phyloP scores from a whole-genome alignment of 2,113 vertebrate genomes.

The Polypterus senegalus region DNA sequence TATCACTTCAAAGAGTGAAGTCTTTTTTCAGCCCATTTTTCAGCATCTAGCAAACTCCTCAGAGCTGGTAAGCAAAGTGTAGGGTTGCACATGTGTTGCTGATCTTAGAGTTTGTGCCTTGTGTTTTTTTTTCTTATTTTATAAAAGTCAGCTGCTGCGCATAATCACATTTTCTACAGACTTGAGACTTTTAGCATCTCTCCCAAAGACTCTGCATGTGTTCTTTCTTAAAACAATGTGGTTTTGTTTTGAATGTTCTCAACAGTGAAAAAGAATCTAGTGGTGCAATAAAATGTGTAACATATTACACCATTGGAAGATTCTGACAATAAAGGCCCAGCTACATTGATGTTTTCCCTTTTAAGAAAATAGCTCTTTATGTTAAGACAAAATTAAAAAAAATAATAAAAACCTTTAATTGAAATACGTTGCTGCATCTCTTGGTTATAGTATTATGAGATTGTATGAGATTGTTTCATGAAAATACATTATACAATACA shows the following conservation, averaged over 20 bases:
- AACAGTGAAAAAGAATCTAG: constrained; percentile 16
- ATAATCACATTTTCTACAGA: constrained; percentile 32
- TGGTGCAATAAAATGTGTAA: background rate
- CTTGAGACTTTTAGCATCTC: constrained; percentile 21
- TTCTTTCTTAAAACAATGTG: constrained; percentile 27
- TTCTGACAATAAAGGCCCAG: constrained; percentile 6
- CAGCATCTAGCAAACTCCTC: no score
- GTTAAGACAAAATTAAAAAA: no score
- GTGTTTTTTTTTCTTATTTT: constrained; percentile 15
- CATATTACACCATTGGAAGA: constrained; percentile 1
- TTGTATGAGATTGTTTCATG: no score
- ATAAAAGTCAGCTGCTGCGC: constrained; percentile 30
- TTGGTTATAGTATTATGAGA: no score
- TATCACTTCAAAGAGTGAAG: no score
- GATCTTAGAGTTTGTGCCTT: constrained; percentile 39
- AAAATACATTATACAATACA: no score
- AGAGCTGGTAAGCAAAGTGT: constrained; percentile 23
- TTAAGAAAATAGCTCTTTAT: no score
- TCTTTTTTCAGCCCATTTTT: no score
- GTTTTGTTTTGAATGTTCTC: constrained; percentile 28
- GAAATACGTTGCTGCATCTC: no score
- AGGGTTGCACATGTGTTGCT: constrained; percentile 29
- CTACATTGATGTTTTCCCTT: no score
- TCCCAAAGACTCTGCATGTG: constrained; percentile 23
- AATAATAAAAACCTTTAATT: no score